phyloP scores from a whole-genome alignment of 2,113 vertebrate species.

The Ibidorhyncha struthersii region DNA sequence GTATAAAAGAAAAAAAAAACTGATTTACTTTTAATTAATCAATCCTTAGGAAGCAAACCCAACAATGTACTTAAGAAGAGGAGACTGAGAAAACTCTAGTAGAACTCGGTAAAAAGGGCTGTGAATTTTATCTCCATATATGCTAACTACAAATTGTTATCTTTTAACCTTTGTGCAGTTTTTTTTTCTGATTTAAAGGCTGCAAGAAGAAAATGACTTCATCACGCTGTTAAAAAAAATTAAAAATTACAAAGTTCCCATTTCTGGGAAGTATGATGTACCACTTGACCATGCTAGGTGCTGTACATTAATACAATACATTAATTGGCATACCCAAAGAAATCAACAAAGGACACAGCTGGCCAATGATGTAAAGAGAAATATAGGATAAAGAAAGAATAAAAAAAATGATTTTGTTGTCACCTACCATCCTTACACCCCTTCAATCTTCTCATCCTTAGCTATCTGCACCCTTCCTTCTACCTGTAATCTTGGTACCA shows the following conservation, averaged over 20 bases:
- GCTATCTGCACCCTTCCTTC: background rate
- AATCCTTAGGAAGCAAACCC: background rate
- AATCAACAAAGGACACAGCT: background rate
- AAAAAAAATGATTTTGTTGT: background rate
- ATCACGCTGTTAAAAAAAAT: background rate
- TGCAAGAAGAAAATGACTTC: background rate
- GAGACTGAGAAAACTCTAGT: background rate
- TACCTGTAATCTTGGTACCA: background rate
- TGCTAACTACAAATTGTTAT: background rate
- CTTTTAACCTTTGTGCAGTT: background rate
- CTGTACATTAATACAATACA: background rate
- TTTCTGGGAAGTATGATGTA: background rate
- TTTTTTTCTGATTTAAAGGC: background rate
- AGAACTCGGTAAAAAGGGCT: background rate
- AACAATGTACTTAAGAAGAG: background rate
- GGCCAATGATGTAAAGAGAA: background rate
- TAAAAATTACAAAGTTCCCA: background rate
- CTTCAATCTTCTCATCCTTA: background rate
- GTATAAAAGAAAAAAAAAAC: background rate
- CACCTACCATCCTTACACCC: background rate
- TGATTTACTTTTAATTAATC: background rate
- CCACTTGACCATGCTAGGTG: rapidly evolving
- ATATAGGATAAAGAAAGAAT: background rate
- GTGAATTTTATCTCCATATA: background rate
- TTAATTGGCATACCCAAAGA: background rate